These are phyloP conservation scores for Drosophila nebulosa DNA, from an alignment of 1,140 invertebrate genomes.

Conservation along the genomic window DNA sequence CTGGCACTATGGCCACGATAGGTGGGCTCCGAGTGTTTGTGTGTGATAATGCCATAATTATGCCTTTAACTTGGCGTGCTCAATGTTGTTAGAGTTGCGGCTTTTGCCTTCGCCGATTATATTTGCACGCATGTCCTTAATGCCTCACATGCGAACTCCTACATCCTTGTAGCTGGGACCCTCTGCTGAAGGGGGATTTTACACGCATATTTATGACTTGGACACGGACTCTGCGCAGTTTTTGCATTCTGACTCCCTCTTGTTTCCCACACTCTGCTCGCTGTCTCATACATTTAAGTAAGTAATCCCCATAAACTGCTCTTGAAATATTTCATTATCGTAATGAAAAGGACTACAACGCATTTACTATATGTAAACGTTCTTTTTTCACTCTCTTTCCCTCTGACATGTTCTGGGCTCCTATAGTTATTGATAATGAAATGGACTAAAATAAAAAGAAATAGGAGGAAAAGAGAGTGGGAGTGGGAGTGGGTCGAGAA, in stretches of 20 bases:
- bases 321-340: constrained; percentile 77
- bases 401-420: constrained; percentile 16
- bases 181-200: constrained; percentile 21
- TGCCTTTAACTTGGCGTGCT: constrained; percentile 66
- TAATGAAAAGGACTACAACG: constrained; percentile 70
- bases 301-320: constrained; percentile 76
- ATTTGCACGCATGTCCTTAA: constrained; percentile 69
- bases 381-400: constrained; percentile 36
- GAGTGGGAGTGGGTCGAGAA: not conserved
- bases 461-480: too few species aligned
- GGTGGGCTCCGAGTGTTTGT: constrained; percentile 21
- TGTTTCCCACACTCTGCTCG: not conserved
- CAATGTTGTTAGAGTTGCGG: constrained; percentile 56
- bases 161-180: not conserved
- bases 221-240: constrained; percentile 15
- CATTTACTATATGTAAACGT: constrained; percentile 39
- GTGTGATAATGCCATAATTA: constrained; percentile 76
- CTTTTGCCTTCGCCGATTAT: constrained; percentile 49
- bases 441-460: constrained; percentile 18
- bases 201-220: constrained; percentile 55
- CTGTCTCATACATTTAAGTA: constrained; percentile 52
- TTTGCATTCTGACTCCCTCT: constrained; percentile 60
- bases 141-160: not conserved
- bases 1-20: not conserved
- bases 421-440: constrained; percentile 59